Percentiles rank a stretch among this genome's conserved stretches.
phyloP scores from a whole-genome alignment of 2,888 invertebrate genomes.

The Emmelina monodactyla region DNA sequence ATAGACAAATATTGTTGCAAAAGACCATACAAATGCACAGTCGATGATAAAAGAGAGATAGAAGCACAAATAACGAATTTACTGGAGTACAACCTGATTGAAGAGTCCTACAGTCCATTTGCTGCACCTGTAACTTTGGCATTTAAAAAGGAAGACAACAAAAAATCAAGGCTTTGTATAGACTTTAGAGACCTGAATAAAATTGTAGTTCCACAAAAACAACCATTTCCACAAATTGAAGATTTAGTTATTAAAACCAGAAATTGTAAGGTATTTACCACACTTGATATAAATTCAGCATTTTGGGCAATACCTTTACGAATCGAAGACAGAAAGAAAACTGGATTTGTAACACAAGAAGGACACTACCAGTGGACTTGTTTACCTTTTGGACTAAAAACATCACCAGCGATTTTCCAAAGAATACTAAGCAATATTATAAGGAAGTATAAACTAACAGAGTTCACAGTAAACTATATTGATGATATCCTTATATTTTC shows the following conservation, averaged over 20 bases:
- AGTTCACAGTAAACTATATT: constrained; percentile 5
- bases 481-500: constrained; percentile 8
- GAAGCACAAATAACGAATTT: constrained; percentile 14
- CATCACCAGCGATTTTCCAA: constrained; percentile 22
- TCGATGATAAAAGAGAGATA: constrained; percentile 16
- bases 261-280: constrained; percentile 21
- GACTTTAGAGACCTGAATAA: constrained; percentile 22
- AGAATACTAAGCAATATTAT: constrained; percentile 11
- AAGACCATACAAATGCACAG: constrained; percentile 15
- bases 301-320: constrained; percentile 26
- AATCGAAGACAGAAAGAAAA: constrained; percentile 21
- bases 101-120: constrained; percentile 19
- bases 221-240: constrained; percentile 21
- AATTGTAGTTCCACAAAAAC: constrained; percentile 19
- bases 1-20: constrained; percentile 14
- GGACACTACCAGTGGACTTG: no score
- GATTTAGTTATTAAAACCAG: constrained; percentile 20
- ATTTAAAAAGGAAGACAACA: constrained; percentile 16
- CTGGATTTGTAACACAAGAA: no score
- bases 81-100: constrained; percentile 15
- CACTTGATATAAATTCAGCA: constrained; percentile 25
- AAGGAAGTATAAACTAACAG: constrained; percentile 10
- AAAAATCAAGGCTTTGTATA: constrained; percentile 22
- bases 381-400: no score
- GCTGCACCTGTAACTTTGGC: constrained; percentile 17